A percentile compares a stretch with the other conserved stretches of the same genome.
phyloP scores from a whole-genome alignment of 2,113 vertebrate species.

The Corvus moneduloides region DNA sequence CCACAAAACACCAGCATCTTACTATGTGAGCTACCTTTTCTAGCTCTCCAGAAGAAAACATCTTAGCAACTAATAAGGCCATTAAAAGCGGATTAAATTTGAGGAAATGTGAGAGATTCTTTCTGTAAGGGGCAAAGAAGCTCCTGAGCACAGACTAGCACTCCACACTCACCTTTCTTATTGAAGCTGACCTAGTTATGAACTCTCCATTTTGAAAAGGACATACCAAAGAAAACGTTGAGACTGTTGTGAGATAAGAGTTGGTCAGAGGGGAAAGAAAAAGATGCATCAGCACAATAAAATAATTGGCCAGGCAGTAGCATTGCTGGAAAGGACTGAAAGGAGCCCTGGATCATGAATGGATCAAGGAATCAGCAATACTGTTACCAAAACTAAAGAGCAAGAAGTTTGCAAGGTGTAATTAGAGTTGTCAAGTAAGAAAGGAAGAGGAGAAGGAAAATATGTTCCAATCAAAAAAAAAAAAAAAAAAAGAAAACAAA shows the following conservation, averaged over 20 bases:
- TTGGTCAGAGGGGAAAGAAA: not conserved
- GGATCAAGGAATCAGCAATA: not conserved
- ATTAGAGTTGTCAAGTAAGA: not conserved
- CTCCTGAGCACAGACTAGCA: not conserved
- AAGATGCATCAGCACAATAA: not conserved
- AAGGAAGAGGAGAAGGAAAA: not conserved
- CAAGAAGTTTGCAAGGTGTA: not conserved
- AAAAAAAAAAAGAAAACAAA: not conserved
- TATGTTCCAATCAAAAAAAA: not conserved
- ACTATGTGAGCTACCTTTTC: not conserved
- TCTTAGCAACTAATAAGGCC: not conserved
- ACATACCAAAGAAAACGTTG: not conserved
- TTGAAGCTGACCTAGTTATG: not conserved
- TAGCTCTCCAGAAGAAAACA: not conserved
- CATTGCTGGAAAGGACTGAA: not conserved
- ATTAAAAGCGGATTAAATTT: not conserved
- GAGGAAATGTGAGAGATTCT: not conserved
- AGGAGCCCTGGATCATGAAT: not conserved
- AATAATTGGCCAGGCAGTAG: not conserved
- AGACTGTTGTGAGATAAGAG: not conserved
- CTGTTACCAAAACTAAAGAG: not conserved
- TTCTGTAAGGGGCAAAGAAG: not conserved
- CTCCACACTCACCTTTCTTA: not conserved
- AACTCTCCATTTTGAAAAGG: conserved; percentile 10
- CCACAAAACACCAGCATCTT: not conserved